Percentiles rank a stretch among this genome's conserved stretches.
Conservation (phyloP, 2,113 vertebrate species). For the Danionella cerebrum region DNA sequence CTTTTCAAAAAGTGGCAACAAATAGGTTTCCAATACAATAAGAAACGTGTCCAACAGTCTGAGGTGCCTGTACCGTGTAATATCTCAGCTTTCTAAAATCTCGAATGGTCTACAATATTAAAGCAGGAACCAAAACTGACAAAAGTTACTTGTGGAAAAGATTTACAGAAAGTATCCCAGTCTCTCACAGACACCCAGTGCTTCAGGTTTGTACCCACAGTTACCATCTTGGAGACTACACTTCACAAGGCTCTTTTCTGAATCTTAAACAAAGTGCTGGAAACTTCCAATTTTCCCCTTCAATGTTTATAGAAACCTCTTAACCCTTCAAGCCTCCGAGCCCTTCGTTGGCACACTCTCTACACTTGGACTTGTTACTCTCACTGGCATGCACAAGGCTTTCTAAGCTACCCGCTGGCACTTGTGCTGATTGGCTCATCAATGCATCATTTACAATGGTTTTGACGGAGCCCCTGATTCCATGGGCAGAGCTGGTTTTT, state of each 20-base stretch:
- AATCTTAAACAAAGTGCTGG: constrained; percentile 1
- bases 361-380: not conserved
- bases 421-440: constrained; percentile 13
- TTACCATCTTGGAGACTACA: not conserved
- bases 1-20: too few species aligned
- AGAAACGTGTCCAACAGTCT: too few species aligned
- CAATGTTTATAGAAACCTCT: not conserved
- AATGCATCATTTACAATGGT: constrained; percentile 59
- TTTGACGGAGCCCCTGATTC: constrained; percentile 34
- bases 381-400: constrained; percentile 28
- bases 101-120: too few species aligned
- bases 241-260: not conserved
- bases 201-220: too few species aligned
- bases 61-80: too few species aligned
- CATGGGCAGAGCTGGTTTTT: constrained; percentile 50
- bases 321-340: constrained; percentile 3
- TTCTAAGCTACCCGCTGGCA: constrained; percentile 24
- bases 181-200: too few species aligned
- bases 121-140: too few species aligned
- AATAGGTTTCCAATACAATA: too few species aligned
- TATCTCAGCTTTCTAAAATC: too few species aligned
- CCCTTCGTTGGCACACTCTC: constrained; percentile 8
- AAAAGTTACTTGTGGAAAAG: too few species aligned
- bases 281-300: not conserved
- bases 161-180: too few species aligned